Base-by-base conservation (phyloP, 2,113 vertebrate genomes). In the Callithrix jacchus region DNA sequence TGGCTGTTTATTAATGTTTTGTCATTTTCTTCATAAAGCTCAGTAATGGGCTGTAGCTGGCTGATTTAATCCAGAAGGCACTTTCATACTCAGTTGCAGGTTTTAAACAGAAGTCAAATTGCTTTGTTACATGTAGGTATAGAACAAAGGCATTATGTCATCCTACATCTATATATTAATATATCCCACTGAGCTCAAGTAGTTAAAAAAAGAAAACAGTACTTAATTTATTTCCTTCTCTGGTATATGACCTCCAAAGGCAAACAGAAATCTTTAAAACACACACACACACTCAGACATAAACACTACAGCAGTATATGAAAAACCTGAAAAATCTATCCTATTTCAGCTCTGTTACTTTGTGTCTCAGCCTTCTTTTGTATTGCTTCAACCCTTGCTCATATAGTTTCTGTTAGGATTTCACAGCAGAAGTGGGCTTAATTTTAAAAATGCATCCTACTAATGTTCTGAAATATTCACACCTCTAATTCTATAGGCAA, bases 61-160 rank as follows among this genome's bases (percentile, higher is more conserved):
- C 84, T 97, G 88, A 87, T 86, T 95, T 87, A 94, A 82, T 95
- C 74, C 47, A 52, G 84, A 89, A 87, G 58, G 61, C 70, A 66
- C 81, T 95, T 97, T 97, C 52, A 74, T 85, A 93, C 64, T 96
- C 88, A 74, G 49, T 68, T 85, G 87, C 91, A 89, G 90, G 58
- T 95, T 96, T 97, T 97, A 93, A 95, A 93, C 92, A 90, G 92
- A 96, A 96, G 88, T 95, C 68, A 91, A 37, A 97, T 56, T 77
- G 74, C 87, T 97, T 93, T 97, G 87, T 97, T 98, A 68, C 21
- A 49, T 91, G 81, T 83, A 94, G 66, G 27, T 93, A 18, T 35
- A 71, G 95, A 96, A 97, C 92, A 96, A 97, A 98, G 96, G 87
- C 89, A 79, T 92, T 73, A n/a, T 93, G 84, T 89, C 90, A 82